A percentile compares a stretch with the other conserved stretches of the same genome.
Evolutionary conservation across 2,888 invertebrate species (phyloP).

Genomic region (Chironomus tentans): DNA sequence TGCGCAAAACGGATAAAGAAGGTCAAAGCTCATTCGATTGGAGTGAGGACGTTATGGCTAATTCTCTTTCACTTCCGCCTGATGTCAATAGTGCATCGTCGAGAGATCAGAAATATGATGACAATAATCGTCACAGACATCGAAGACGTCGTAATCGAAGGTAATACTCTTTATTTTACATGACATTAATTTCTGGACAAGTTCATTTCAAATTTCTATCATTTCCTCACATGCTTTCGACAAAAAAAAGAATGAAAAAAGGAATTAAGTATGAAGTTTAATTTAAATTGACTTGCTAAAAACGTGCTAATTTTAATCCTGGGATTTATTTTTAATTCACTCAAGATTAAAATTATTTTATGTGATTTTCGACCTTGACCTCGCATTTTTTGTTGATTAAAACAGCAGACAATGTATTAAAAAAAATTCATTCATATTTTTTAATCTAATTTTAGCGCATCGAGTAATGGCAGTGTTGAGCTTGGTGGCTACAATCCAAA

Average conservation of each 20-base stretch:
- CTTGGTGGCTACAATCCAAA: slow-evolving; percentile 2
- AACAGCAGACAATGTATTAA: not conserved
- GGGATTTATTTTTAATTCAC: not conserved
- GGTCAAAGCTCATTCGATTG: slow-evolving; percentile 40
- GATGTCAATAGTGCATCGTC: not conserved
- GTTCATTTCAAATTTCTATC: not conserved
- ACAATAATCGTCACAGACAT: slow-evolving; percentile 11
- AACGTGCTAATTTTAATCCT: too few species aligned
- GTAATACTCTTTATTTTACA: not conserved
- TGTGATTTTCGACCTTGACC: not conserved
- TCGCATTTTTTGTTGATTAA: not conserved
- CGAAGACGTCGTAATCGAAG: slow-evolving; percentile 24
- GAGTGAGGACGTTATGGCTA: slow-evolving; percentile 51
- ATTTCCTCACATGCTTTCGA: not conserved
- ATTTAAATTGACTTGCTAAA: too few species aligned
- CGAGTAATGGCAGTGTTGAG: slow-evolving; percentile 21
- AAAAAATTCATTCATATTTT: too few species aligned
- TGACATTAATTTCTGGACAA: not conserved
- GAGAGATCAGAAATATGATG: not conserved
- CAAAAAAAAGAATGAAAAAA: slow-evolving; percentile 15
- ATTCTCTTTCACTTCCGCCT: not conserved
- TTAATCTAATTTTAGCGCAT: slow-evolving; percentile 6
- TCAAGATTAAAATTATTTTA: too few species aligned
- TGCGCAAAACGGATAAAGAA: not conserved
- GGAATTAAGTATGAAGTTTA: slow-evolving; percentile 9